Evolutionary conservation across 2,113 vertebrate genomes (phyloP), one percentile per base, ranked within the genome.

Genomic region (Etia nguti): DNA sequence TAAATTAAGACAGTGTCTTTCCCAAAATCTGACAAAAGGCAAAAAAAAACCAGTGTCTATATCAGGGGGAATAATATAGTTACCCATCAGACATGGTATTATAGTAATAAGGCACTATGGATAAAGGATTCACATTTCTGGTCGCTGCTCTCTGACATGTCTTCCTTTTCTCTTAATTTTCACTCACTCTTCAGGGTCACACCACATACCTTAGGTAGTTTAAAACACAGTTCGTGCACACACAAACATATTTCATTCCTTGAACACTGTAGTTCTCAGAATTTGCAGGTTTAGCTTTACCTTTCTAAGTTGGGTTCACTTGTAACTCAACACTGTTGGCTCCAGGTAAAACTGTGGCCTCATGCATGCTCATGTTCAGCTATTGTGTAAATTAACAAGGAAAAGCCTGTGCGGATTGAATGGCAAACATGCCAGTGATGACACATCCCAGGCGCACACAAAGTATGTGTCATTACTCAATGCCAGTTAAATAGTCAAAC

Each of bases 391-490:
- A 96, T 94, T 90, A 95, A 95, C 96, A 96, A 94, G 95, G 90
- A 95, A 95, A 95, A 93, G 87, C 91, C 92, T 82, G 90, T 84
- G 91, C 38, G 60, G 90, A 94, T 96, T 94, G 95, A 96, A 97
- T 96, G 93, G 94, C 94, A 93, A 95, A 96, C 95, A 96, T 93
- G 94, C 95, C 95, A 94, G 94, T 93, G 96, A 97, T 96, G 95
- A 96, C 95, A 96, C 92, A 93, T 92, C 91, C 92, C 79, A 87
- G 20, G 82, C 87, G 48, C 88, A 89, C 86, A 95, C 92, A 95
- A 94, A 95, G 94, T 95, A 93, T 93, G 90, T 90, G 91, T 91
- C 95, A 94, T 96, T 95, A 93, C 89, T 94, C 91, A 95, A 79
- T 82, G 92, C 52, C 89, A 89, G 85, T 89, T 82, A 79, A 87